A percentile compares a stretch with the other conserved stretches of the same genome.
These are phyloP conservation scores for Oxyura jamaicensis DNA, from an alignment of 2,113 vertebrate genomes.

Conservation along the genomic window DNA sequence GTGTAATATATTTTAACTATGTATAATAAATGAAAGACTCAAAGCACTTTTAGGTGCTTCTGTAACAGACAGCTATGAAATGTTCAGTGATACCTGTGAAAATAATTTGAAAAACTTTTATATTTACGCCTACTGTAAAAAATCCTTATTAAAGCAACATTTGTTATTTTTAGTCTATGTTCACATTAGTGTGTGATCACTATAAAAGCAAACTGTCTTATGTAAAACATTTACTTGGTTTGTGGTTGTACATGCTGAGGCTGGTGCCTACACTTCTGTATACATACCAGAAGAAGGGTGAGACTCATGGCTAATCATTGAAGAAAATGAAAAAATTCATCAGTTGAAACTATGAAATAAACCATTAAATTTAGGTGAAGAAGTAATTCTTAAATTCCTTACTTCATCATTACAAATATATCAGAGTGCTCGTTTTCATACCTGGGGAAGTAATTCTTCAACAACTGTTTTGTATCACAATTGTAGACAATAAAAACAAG, in stretches of 20 bases:
- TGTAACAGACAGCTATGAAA: slow-evolving; percentile 73
- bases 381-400: slow-evolving; percentile 8
- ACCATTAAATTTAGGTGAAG: slow-evolving; percentile 46
- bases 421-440: background rate
- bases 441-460: background rate
- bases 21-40: slow-evolving; percentile 78
- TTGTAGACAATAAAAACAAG: background rate
- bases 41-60: slow-evolving; percentile 59
- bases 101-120: slow-evolving; percentile 76
- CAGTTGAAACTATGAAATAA: slow-evolving; percentile 34
- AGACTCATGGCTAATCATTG: background rate
- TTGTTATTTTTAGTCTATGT: slow-evolving; percentile 72
- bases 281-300: background rate
- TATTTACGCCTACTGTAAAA: slow-evolving; percentile 71
- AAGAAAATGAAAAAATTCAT: background rate
- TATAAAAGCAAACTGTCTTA: slow-evolving; percentile 54
- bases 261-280: slow-evolving; percentile 42
- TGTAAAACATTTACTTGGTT: slow-evolving; percentile 36
- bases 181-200: slow-evolving; percentile 71
- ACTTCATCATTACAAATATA: background rate
- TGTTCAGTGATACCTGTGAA: slow-evolving; percentile 73
- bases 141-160: slow-evolving; percentile 72
- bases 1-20: slow-evolving; percentile 81
- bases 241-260: slow-evolving; percentile 36
- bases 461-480: background rate